phyloP scores from a whole-genome alignment of 2,797 vertebrate genomes.

The Sebastes steindachneri region DNA sequence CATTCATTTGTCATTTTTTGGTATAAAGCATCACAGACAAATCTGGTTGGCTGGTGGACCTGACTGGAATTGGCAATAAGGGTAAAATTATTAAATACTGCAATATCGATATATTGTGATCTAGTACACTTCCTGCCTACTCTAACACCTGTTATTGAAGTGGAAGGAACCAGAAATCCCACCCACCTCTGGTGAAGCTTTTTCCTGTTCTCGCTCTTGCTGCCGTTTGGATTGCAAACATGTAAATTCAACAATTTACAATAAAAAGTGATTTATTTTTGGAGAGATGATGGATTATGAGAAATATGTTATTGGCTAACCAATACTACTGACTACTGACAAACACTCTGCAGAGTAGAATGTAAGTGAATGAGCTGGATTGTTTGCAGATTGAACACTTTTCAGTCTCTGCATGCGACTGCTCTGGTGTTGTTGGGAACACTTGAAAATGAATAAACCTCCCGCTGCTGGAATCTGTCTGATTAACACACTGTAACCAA shows the following conservation, averaged over 20 bases:
- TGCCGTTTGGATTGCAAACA: rapidly evolving
- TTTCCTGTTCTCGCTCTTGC: too few relatives aligned
- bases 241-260: too few relatives aligned
- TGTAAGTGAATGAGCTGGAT: not conserved
- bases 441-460: not conserved
- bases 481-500: not conserved
- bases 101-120: not conserved
- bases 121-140: not conserved
- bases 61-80: not conserved
- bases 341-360: not conserved
- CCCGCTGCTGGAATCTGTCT: not conserved
- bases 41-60: not conserved
- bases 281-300: too few relatives aligned
- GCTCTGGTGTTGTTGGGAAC: not conserved
- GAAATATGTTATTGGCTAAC: too few relatives aligned
- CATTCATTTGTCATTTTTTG: not conserved
- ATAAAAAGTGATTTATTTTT: too few relatives aligned
- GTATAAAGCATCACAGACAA: not conserved
- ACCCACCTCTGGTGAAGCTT: not conserved
- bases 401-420: not conserved
- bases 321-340: too few relatives aligned
- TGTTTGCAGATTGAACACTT: not conserved
- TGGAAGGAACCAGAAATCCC: not conserved
- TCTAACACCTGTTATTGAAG: not conserved
- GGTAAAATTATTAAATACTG: not conserved